Percentiles rank a stretch among this genome's conserved stretches.
Evolutionary conservation across 2,888 invertebrate species (phyloP).

Genomic region (Monochamus alternatus): DNA sequence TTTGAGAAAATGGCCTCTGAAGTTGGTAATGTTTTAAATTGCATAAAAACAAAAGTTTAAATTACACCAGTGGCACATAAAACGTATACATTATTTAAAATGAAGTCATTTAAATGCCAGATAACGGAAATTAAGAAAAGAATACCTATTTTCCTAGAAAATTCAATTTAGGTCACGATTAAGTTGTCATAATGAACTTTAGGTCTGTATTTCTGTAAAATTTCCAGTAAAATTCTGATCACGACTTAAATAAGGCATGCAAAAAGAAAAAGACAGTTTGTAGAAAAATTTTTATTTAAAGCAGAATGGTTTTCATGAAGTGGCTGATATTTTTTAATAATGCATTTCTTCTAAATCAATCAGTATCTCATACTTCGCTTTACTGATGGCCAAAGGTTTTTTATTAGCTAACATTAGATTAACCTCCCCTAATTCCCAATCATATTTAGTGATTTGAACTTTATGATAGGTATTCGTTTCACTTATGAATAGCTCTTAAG

Average conservation of each 20-base stretch:
- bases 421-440: not conserved
- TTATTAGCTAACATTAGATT: not conserved
- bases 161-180: not conserved
- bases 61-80: no score
- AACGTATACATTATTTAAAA: not conserved
- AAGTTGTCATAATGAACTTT: not conserved
- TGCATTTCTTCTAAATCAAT: constrained; percentile 5
- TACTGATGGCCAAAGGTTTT: not conserved
- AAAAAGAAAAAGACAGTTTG: not conserved
- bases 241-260: not conserved
- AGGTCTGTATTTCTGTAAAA: not conserved
- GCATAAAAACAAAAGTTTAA: no score
- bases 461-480: not conserved
- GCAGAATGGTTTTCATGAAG: not conserved
- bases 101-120: not conserved
- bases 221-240: not conserved
- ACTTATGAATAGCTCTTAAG: no score
- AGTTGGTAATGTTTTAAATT: no score
- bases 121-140: not conserved
- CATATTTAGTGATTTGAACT: constrained; percentile 2
- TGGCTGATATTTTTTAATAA: constrained; percentile 15
- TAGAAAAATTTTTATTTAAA: not conserved
- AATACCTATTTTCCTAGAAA: not conserved
- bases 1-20: no score
- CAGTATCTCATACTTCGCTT: constrained; percentile 1